These are phyloP conservation scores for Ellobius talpinus DNA, from an alignment of 2,113 vertebrate genomes.

Conservation along the genomic window DNA sequence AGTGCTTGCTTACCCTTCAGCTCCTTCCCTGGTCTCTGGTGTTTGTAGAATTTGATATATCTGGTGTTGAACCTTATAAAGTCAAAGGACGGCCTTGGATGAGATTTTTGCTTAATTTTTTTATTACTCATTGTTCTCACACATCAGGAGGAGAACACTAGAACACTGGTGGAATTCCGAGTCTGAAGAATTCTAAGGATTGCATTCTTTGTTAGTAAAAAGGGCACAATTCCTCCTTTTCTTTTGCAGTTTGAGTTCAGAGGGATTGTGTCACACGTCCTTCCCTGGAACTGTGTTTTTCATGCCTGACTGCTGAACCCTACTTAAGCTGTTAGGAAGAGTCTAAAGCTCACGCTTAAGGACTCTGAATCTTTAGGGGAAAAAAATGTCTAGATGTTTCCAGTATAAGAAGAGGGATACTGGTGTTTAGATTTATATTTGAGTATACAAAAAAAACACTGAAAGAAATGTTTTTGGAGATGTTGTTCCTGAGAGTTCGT, in stretches of 20 bases:
- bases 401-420: not conserved
- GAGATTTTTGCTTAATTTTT: conserved; percentile 66
- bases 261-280: conserved; percentile 61
- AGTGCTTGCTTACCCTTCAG: not conserved
- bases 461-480: not conserved
- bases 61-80: conserved; percentile 59
- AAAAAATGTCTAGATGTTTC: not conserved
- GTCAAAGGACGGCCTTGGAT: conserved; percentile 52
- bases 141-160: conserved; percentile 16
- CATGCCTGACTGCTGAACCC: conserved; percentile 38
- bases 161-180: conserved; percentile 71
- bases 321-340: conserved; percentile 53
- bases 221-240: conserved; percentile 71
- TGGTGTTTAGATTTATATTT: conserved; percentile 30
- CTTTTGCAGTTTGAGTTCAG: conserved; percentile 73
- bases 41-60: conserved; percentile 71
- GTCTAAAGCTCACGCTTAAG: not conserved
- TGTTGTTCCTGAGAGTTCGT: conserved; percentile 5
- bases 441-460: not conserved
- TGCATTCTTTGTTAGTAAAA: conserved; percentile 54
- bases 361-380: not conserved
- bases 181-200: conserved; percentile 64
- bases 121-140: conserved; percentile 40
- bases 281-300: conserved; percentile 16
- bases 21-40: not conserved